Percentiles rank a stretch among this genome's conserved stretches.
Conservation (phyloP, 2,797 vertebrate species). For the Gymnothorax javanicus region DNA sequence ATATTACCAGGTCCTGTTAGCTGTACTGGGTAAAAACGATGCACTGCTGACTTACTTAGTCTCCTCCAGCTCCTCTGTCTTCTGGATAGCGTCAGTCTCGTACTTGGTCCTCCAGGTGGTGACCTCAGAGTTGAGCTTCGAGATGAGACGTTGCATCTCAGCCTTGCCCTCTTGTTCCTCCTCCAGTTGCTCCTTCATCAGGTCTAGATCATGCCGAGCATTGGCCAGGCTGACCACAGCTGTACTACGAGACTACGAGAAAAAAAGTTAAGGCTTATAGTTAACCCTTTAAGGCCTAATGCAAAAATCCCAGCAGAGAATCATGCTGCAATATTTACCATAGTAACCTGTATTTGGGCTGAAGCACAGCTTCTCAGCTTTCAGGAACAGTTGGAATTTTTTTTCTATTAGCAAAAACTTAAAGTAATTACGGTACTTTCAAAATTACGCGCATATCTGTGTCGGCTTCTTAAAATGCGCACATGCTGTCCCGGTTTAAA, state of each 20-base stretch:
- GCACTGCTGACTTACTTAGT: slow-evolving; percentile 54
- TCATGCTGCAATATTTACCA: too few species aligned
- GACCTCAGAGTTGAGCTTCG: slow-evolving; percentile 71
- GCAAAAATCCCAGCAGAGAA: too few species aligned
- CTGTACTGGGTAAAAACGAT: background rate
- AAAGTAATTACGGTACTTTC: too few species aligned
- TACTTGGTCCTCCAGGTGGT: slow-evolving; percentile 73
- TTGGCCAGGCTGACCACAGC: slow-evolving; percentile 63
- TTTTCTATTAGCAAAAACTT: too few species aligned
- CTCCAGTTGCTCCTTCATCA: slow-evolving; percentile 69
- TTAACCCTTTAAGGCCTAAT: too few species aligned
- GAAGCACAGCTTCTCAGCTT: too few species aligned
- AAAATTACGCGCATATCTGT: too few species aligned
- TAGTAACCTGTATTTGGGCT: too few species aligned
- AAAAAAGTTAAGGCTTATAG: background rate
- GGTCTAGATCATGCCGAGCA: slow-evolving; percentile 64
- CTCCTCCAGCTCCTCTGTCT: slow-evolving; percentile 63
- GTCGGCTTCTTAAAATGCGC: too few species aligned
- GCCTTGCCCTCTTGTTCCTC: slow-evolving; percentile 69
- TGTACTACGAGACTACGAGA: slow-evolving; percentile 50
- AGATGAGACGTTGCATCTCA: slow-evolving; percentile 68
- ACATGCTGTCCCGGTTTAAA: too few species aligned
- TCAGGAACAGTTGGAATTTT: too few species aligned
- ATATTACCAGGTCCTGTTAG: background rate
- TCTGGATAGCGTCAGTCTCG: slow-evolving; percentile 66